Conservation (phyloP, 37 sponge, comb jelly and placozoan genomes). For the Aplysina aerophoba region DNA sequence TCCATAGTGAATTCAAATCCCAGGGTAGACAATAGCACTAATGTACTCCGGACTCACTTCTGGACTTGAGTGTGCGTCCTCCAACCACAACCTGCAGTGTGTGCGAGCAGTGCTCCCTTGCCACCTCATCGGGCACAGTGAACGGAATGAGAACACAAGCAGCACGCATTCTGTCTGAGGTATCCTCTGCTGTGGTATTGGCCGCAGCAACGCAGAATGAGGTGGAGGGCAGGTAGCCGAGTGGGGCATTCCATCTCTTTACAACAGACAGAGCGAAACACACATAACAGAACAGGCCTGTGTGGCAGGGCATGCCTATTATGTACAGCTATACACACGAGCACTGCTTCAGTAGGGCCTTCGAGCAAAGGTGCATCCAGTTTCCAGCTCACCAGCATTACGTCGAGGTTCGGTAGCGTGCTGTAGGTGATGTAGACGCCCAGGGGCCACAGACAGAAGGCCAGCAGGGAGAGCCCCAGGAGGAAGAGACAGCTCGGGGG, state of each 20-base stretch:
- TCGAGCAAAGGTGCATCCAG: too few relatives aligned
- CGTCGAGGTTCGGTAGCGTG: constrained; percentile 5
- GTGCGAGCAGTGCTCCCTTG: background rate
- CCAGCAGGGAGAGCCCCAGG: background rate
- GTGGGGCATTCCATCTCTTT: constrained; percentile 20
- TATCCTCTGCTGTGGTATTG: background rate
- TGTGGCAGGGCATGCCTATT: too few relatives aligned
- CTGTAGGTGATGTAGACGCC: background rate
- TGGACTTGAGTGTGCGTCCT: background rate
- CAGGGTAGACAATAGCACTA: too few relatives aligned
- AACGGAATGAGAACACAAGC: constrained; percentile 12
- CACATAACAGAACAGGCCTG: too few relatives aligned
- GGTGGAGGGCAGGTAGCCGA: background rate
- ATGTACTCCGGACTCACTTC: background rate
- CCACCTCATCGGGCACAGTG: background rate
- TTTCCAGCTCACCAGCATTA: background rate
- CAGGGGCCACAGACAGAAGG: background rate
- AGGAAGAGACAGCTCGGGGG: background rate
- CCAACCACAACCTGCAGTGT: background rate
- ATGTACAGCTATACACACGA: too few relatives aligned
- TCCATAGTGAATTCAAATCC: too few relatives aligned
- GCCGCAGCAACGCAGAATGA: background rate
- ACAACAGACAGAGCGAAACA: background rate
- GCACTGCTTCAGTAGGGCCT: too few relatives aligned
- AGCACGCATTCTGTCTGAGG: background rate